A percentile compares a stretch with the other conserved stretches of the same genome.
Conservation (phyloP, 2,888 invertebrate species). For the Nudaria mundana region DNA sequence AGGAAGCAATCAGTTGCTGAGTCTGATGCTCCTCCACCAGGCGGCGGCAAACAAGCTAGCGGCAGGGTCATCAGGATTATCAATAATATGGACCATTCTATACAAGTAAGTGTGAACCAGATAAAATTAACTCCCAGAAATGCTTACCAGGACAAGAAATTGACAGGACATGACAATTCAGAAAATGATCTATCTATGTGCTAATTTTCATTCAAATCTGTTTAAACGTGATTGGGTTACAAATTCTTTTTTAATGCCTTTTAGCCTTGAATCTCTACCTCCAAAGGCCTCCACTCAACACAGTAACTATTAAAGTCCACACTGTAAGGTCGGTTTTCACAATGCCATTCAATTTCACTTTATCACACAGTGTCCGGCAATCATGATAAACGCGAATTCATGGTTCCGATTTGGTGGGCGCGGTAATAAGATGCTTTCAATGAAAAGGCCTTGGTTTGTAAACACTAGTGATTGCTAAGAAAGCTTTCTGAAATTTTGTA, state of each 20-base stretch:
- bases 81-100: slow-evolving; percentile 95
- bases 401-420: slow-evolving; percentile 33
- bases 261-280: not conserved
- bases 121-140: not conserved
- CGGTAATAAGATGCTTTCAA: slow-evolving; percentile 47
- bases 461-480: slow-evolving; percentile 46
- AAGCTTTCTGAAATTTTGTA: slow-evolving; percentile 36
- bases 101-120: slow-evolving; percentile 83
- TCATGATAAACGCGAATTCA: slow-evolving; percentile 36
- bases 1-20: slow-evolving; percentile 92
- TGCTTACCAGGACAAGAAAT: too few species aligned
- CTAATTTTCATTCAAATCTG: too few species aligned
- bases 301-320: not conserved
- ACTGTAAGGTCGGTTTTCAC: not conserved
- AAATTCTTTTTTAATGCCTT: not conserved
- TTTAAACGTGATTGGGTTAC: not conserved
- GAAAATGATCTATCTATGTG: too few species aligned
- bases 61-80: slow-evolving; percentile 95
- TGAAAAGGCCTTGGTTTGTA: slow-evolving; percentile 55
- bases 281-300: too few species aligned
- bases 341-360: slow-evolving; percentile 11
- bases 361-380: slow-evolving; percentile 28
- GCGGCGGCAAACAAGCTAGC: slow-evolving; percentile 88
- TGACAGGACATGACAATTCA: too few species aligned
- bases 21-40: slow-evolving; percentile 87